Conservation (phyloP, 1,140 invertebrate species). For the Oedothorax gibbosus region DNA sequence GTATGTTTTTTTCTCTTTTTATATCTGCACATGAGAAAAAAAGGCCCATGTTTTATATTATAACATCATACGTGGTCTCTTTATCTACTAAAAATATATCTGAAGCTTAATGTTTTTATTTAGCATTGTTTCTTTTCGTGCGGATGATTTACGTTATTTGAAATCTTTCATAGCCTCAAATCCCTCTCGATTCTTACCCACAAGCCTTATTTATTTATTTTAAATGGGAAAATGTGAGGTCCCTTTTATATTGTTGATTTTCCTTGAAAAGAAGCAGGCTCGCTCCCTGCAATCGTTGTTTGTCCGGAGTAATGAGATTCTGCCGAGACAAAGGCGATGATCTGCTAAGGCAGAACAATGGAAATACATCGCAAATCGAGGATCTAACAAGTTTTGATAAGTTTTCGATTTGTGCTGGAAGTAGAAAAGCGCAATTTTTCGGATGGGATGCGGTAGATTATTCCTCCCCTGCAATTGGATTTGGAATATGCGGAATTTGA, state of each 20-base stretch:
- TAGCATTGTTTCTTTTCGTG: conserved; percentile 22
- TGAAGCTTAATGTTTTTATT: conserved; percentile 29
- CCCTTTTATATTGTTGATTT: conserved; percentile 27
- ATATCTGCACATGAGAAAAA: not conserved
- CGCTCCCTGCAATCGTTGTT: conserved; percentile 45
- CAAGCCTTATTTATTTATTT: conserved; percentile 33
- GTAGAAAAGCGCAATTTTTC: not conserved
- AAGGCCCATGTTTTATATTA: too few species aligned
- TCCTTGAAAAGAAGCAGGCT: conserved; percentile 13
- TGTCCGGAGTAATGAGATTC: conserved; percentile 39
- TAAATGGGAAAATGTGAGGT: conserved; percentile 24
- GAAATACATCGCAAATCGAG: conserved; percentile 12
- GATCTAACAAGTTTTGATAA: conserved; percentile 31
- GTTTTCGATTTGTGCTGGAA: not conserved
- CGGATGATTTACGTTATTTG: conserved; percentile 46
- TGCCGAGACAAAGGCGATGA: not conserved
- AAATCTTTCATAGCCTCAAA: conserved; percentile 33
- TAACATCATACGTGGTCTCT: not conserved
- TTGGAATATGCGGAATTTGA: too few species aligned
- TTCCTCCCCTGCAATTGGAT: not conserved
- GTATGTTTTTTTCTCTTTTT: conserved; percentile 35
- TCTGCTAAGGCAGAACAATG: not conserved
- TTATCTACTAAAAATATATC: conserved; percentile 16
- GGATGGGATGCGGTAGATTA: not conserved
- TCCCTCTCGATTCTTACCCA: not conserved